These are phyloP conservation scores for Argynnis bischoffii DNA, from an alignment of 2,888 invertebrate genomes.

Conservation along the genomic window DNA sequence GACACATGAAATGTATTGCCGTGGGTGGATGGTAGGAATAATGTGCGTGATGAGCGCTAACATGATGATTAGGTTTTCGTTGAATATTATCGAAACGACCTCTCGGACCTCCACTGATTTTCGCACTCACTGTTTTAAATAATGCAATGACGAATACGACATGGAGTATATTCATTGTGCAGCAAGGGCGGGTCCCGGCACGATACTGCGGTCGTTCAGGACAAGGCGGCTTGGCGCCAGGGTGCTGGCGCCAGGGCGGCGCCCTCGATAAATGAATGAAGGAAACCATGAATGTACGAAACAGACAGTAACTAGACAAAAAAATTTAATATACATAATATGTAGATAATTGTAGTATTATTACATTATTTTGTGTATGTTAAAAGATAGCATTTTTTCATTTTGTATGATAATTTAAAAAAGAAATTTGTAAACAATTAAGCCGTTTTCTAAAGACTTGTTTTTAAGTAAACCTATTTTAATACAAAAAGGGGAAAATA, in stretches of 20 bases:
- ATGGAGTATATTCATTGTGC: constrained; percentile 59
- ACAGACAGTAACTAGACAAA: neutral
- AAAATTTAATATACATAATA: no score
- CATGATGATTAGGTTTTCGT: constrained; percentile 50
- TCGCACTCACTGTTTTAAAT: constrained; percentile 48
- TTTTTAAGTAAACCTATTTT: no score
- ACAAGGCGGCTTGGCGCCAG: constrained; percentile 60
- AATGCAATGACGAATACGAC: constrained; percentile 47
- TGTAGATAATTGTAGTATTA: no score
- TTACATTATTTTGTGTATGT: no score
- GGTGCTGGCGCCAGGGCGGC: constrained; percentile 66
- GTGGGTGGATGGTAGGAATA: constrained; percentile 71
- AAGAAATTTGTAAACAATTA: no score
- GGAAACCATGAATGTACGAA: constrained; percentile 31
- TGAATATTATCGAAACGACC: constrained; percentile 48
- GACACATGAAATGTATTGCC: constrained; percentile 63
- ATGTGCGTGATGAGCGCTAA: constrained; percentile 61
- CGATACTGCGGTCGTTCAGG: constrained; percentile 62
- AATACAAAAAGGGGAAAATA: no score
- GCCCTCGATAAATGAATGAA: constrained; percentile 47
- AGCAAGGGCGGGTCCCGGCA: constrained; percentile 63
- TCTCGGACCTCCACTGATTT: constrained; percentile 59
- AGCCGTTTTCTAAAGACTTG: no score
- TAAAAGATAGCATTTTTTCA: no score
- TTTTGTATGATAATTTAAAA: no score